A percentile compares a stretch with the other conserved stretches of the same genome.
Conservation (phyloP, 1,140 invertebrate species). For the Drosophila ambigua region DNA sequence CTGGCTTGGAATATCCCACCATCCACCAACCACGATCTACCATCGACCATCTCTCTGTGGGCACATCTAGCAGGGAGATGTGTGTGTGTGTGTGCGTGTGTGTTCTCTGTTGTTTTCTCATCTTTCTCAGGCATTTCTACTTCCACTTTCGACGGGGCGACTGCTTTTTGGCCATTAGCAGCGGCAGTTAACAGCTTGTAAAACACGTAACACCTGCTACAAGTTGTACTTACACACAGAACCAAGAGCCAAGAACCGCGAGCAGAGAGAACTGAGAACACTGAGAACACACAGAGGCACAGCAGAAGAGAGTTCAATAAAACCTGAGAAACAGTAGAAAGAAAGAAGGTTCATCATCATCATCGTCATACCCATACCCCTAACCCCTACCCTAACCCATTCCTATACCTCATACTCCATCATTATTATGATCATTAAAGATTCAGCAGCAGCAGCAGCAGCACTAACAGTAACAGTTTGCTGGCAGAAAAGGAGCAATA, state of each 20-base stretch:
- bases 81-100: constrained; percentile 12
- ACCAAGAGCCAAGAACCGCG: too few relatives aligned
- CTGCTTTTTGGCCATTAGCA: constrained; percentile 59
- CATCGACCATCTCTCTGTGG: too few relatives aligned
- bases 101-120: not conserved
- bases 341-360: constrained; percentile 36
- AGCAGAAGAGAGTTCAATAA: constrained; percentile 61
- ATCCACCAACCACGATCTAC: not conserved
- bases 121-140: constrained; percentile 1
- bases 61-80: not conserved
- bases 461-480: constrained; percentile 23
- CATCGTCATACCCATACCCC: not conserved
- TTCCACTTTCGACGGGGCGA: not conserved
- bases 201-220: constrained; percentile 74
- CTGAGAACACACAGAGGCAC: too few relatives aligned
- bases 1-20: constrained; percentile 17
- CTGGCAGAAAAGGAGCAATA: constrained; percentile 68
- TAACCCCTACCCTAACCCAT: not conserved
- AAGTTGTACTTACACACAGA: constrained; percentile 25
- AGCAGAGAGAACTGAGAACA: too few relatives aligned
- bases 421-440: constrained; percentile 16
- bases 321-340: constrained; percentile 46
- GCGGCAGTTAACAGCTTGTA: constrained; percentile 77
- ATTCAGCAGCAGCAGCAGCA: constrained; percentile 17
- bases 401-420: too few relatives aligned